Percentiles rank a stretch among this genome's conserved stretches.
Conservation (phyloP, 1,140 invertebrate genomes). For the Nephila pilipes region DNA sequence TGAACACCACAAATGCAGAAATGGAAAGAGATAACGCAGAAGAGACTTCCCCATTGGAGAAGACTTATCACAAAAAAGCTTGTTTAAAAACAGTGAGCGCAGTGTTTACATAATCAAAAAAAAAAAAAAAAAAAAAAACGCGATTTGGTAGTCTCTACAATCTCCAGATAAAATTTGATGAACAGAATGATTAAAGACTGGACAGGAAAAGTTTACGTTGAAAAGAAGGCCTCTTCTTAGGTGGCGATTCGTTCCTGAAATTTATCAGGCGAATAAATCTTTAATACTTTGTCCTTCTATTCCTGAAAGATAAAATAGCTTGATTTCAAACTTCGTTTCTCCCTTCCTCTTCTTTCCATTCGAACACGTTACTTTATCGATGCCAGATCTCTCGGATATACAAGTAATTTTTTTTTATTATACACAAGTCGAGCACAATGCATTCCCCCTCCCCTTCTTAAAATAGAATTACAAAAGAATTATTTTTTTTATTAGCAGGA, state of each 20-base stretch:
- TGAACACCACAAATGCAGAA: neutral
- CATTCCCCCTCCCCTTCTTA: too few relatives aligned
- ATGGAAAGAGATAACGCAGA: constrained; percentile 7
- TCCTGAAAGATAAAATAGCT: neutral
- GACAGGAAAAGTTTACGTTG: constrained; percentile 7
- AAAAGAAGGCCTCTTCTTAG: neutral
- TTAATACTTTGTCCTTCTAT: neutral
- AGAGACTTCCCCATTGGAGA: constrained; percentile 13
- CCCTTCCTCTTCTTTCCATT: too few relatives aligned
- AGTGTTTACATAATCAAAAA: neutral
- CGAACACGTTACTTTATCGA: too few relatives aligned
- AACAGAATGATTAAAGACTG: neutral
- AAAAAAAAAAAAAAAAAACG: neutral
- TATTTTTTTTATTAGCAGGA: too few relatives aligned
- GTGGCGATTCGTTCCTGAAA: neutral
- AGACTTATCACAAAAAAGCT: neutral
- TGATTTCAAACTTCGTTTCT: too few relatives aligned
- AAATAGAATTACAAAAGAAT: too few relatives aligned
- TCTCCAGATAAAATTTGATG: neutral
- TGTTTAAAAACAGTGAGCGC: constrained; percentile 14
- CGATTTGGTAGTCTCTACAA: neutral
- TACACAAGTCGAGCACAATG: too few relatives aligned
- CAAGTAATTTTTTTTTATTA: too few relatives aligned
- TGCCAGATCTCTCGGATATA: too few relatives aligned
- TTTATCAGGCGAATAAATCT: constrained; percentile 30